Evolutionary conservation across 2,797 vertebrate species (phyloP), one percentile per base, ranked within the genome.

Genomic region (Acanthopagrus latus): DNA sequence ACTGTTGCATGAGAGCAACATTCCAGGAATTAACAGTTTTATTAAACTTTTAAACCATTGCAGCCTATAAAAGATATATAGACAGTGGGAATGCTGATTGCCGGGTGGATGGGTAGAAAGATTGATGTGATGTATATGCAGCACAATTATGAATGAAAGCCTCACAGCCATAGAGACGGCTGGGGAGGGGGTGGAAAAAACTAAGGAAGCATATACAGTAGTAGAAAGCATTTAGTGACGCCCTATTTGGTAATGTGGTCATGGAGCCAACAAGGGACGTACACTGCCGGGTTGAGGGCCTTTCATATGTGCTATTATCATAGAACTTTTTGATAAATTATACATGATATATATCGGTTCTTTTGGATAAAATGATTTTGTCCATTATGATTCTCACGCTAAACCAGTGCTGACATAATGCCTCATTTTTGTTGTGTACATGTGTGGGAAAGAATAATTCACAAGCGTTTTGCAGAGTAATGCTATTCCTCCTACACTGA

Each of bases 171-270:
- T 46, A 60, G 60, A 71, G 21, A 65, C 47, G 23, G 54, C 9
- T n/a, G 48, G 4, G 46, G 50, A 64, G 62, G 60, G 62, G 72
- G 63, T 60, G 29, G 74, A 66, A 50, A 59, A 76, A 73, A 52
- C 76, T 76, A 50, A 72, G 76, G 68, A 77, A 75, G 64, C 73
- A 57, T 66, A 72, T 73, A 80, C n/a, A 74, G 77, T 82, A 25
- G 57, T 74, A 57, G 48, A 83, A 55, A 58, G 74, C 58, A 69
- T 83, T 93, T 93, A 93, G 86, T 91, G 83, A 92, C 62, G 89
- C 90, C 91, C 91, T 91, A 92, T 87, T 93, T 94, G 82, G 88
- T 83, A 91, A 90, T 80, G 84, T 92, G 92, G 87, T 91, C 92
- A 92, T 33, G 38, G 64, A 82, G 50, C 23, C 59, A 62, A 77